Evolutionary conservation across 2,888 invertebrate genomes (phyloP), one percentile per base, ranked within the genome.

Genomic region (Amphipoea lucens): DNA sequence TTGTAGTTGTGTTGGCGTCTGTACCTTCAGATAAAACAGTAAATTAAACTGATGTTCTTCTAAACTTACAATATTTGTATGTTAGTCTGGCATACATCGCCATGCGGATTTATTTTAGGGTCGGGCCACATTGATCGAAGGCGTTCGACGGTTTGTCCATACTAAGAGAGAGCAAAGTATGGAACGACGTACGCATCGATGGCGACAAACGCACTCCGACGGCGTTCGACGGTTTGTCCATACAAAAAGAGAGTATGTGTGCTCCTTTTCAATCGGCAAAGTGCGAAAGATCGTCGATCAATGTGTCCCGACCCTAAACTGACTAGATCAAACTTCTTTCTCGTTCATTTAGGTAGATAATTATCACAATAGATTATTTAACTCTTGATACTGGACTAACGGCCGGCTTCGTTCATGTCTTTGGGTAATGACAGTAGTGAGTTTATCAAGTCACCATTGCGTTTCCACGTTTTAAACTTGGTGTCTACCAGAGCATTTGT

Each of bases 341-440:
- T 68, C 54, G 29, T 80, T 68, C 54, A 29, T 83, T 83, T 80
- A 63, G 54, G 68, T 77, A 42, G 51, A 74, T 62, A 83, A 81
- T 77, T 77, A 83, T 68, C 68, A 84, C 82, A 79, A 78, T 54
- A 68, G 36, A 48, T 40, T 40, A 77, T 51, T 60, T 70, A 77
- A 83, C 51, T 78, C 66, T 54, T 82, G 36, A 54, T n/a, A 45
- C 14, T 17, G 54, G 40, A 42, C 45, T 95, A 97, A 93, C 98
- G 98, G 74, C 98, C 98, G 66, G 98, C 98, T 78, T 98, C 98
- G 90, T 98, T 97, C 97, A 98, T 97, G 83, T 97, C 98, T 91
- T 98, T 98, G 14, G 98, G 98, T 72, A 98, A 93, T n/a, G 98
- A 97, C 63, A 98, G 95, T n/a, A 98, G 96, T 0, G 98, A 98